A percentile compares a stretch with the other conserved stretches of the same genome.
Evolutionary conservation across 1,140 invertebrate genomes (phyloP).

Genomic region (Solen grandis): DNA sequence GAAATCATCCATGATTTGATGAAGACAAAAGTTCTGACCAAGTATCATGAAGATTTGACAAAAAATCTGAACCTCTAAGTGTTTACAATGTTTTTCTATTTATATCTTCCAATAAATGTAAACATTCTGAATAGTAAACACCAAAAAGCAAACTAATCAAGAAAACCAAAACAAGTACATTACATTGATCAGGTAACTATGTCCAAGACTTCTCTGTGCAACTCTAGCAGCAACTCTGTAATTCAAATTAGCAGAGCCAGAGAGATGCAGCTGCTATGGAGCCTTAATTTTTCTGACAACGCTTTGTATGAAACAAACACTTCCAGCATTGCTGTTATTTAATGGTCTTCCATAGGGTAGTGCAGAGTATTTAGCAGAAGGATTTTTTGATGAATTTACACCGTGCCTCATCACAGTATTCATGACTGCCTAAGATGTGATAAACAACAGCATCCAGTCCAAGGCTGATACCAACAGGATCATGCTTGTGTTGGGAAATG

Average conservation of each 20-base stretch:
- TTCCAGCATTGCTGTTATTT: not conserved
- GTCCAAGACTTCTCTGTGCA: too few relatives aligned
- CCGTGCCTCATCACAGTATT: conserved; percentile 11
- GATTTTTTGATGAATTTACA: conserved; percentile 1
- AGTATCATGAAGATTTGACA: too few relatives aligned
- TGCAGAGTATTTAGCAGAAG: not conserved
- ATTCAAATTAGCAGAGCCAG: conserved; percentile 29
- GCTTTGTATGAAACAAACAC: not conserved
- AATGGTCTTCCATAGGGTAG: conserved; percentile 14
- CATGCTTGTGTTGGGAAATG: not conserved
- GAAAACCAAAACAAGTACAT: too few relatives aligned
- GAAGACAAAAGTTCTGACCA: too few relatives aligned
- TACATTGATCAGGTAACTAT: too few relatives aligned
- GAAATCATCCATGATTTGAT: too few relatives aligned
- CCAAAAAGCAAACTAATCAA: too few relatives aligned
- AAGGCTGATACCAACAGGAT: not conserved
- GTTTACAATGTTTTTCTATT: too few relatives aligned
- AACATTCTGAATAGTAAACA: too few relatives aligned
- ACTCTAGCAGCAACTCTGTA: conserved; percentile 11
- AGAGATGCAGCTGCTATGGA: conserved; percentile 10
- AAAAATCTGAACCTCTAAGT: too few relatives aligned
- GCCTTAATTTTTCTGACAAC: not conserved
- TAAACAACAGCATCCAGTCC: not conserved
- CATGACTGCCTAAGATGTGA: not conserved
- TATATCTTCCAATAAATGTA: too few relatives aligned